These are phyloP conservation scores for Campopleginae sp. DNA, from an alignment of 2,888 invertebrate genomes.

Conservation along the genomic window DNA sequence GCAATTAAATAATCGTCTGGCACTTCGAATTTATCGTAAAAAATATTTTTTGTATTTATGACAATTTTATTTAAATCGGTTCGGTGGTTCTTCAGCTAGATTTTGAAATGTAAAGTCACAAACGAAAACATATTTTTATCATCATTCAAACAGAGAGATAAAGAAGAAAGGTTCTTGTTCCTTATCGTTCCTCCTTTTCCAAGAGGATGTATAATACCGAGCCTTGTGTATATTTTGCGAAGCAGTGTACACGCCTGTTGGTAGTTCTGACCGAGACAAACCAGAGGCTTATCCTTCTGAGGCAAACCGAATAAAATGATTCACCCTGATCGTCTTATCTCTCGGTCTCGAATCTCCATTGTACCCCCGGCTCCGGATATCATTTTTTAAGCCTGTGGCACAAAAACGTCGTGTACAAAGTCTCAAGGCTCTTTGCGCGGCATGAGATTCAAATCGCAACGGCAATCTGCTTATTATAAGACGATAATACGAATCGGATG, in stretches of 20 bases:
- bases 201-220: constrained; percentile 67
- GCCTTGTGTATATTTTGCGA: constrained; percentile 67
- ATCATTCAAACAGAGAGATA: not conserved
- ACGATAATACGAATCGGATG: not conserved
- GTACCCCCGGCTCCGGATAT: not conserved
- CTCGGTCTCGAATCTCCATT: not conserved
- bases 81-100: not conserved
- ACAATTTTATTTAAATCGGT: not conserved
- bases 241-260: constrained; percentile 28
- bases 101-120: not conserved
- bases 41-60: not conserved
- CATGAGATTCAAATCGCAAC: not conserved
- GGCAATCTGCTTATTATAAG: not conserved
- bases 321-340: constrained; percentile 38
- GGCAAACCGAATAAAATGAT: constrained; percentile 44
- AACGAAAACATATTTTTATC: not conserved
- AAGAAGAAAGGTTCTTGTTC: not conserved
- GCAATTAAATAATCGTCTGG: too few species aligned
- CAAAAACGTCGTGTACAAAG: not conserved
- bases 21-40: too few species aligned
- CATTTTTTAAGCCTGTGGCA: constrained; percentile 4
- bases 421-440: not conserved
- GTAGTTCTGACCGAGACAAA: constrained; percentile 22
- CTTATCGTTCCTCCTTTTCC: constrained; percentile 65
- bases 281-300: constrained; percentile 36